Conservation (phyloP, 2,797 vertebrate species). For the Sebastes nivosus region DNA sequence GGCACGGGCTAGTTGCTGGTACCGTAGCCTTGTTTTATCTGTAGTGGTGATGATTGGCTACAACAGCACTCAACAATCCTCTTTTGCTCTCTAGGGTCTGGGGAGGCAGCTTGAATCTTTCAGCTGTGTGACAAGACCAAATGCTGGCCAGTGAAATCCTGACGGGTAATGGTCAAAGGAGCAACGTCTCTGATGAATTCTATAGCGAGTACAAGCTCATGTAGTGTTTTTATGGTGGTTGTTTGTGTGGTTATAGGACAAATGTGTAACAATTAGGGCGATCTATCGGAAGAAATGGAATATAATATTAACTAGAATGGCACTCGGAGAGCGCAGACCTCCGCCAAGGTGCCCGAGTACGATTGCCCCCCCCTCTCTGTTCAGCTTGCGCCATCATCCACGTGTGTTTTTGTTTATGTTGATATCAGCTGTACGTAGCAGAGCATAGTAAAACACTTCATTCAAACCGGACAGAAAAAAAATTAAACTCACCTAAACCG, state of each 20-base stretch:
- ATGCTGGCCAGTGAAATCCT: neutral
- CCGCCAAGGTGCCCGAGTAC: rapidly evolving
- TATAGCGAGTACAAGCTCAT: neutral
- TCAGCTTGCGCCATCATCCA: no score
- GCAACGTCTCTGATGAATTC: neutral
- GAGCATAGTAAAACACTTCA: no score
- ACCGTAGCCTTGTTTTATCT: slow-evolving; percentile 56
- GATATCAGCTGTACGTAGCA: no score
- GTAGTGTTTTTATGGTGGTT: neutral
- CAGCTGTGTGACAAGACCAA: slow-evolving; percentile 29
- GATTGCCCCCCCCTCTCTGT: rapidly evolving
- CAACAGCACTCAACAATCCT: slow-evolving; percentile 45
- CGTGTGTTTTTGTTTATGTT: no score
- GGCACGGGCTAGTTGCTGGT: slow-evolving; percentile 35
- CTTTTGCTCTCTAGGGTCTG: slow-evolving; percentile 25
- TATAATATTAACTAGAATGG: no score
- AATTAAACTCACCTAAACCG: no score
- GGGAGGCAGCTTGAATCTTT: slow-evolving; percentile 20
- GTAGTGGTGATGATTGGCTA: slow-evolving; percentile 44
- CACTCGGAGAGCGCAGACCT: no score
- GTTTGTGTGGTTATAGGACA: neutral
- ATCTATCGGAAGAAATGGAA: no score
- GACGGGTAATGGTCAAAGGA: neutral
- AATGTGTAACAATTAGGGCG: no score
- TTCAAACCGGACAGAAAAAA: no score